phyloP scores from a whole-genome alignment of 2,888 invertebrate genomes.

The Endotricha flammealis region DNA sequence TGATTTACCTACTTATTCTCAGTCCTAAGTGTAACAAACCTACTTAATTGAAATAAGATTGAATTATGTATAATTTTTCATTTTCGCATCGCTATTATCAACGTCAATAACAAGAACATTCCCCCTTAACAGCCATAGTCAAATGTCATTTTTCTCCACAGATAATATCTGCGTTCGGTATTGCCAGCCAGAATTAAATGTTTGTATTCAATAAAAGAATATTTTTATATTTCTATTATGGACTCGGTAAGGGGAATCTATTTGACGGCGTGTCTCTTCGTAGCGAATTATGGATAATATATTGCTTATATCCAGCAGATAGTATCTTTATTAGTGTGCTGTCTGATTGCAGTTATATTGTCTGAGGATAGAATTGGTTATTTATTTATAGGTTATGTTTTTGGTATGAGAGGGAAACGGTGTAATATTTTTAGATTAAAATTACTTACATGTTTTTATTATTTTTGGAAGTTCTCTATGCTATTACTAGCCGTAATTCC shows the following conservation, averaged over 20 bases:
- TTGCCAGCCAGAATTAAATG: conserved; percentile 43
- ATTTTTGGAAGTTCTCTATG: too few relatives aligned
- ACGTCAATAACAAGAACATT: too few relatives aligned
- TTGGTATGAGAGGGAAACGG: too few relatives aligned
- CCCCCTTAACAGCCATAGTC: conserved; percentile 19
- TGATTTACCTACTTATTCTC: too few relatives aligned
- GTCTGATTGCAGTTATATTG: conserved; percentile 45
- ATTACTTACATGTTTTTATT: too few relatives aligned
- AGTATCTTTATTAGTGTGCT: conserved; percentile 54
- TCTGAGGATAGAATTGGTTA: conserved; percentile 20
- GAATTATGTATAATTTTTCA: too few relatives aligned
- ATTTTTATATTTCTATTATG: conserved; percentile 68
- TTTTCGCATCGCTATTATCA: too few relatives aligned
- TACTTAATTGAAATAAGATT: too few relatives aligned
- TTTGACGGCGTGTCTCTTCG: conserved; percentile 28
- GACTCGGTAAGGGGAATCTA: conserved; percentile 47
- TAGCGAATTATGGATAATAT: conserved; percentile 51
- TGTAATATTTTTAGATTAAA: too few relatives aligned
- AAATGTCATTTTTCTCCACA: conserved; percentile 60
- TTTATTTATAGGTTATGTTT: conserved; percentile 11
- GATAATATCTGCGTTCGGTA: conserved; percentile 40
- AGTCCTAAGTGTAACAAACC: too few relatives aligned
- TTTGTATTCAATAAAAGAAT: conserved; percentile 63
- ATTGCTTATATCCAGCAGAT: conserved; percentile 54
- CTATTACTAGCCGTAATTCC: too few relatives aligned